These are phyloP conservation scores for Channallabes apus DNA, from an alignment of 2,797 vertebrate species.

Conservation along the genomic window DNA sequence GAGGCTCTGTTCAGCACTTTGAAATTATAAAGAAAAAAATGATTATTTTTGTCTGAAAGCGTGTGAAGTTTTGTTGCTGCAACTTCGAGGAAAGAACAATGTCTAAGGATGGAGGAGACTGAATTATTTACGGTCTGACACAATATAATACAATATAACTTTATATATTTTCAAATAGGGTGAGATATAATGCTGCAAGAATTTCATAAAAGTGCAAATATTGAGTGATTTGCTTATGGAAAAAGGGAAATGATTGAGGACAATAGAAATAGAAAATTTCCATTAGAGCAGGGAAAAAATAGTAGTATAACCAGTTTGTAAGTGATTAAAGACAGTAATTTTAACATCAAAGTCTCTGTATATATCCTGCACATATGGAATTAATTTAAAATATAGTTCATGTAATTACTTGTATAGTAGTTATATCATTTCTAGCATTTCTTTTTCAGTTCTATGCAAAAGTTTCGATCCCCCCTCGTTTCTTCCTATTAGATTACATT, in stretches of 20 bases:
- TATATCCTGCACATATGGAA: neutral
- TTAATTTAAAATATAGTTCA: neutral
- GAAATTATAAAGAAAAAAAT: conserved; percentile 78
- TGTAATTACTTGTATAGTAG: neutral
- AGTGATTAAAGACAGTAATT: neutral
- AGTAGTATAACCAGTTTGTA: neutral
- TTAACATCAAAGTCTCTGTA: neutral
- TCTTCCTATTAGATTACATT: too few relatives aligned
- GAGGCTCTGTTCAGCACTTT: conserved; percentile 86
- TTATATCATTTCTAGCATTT: neutral
- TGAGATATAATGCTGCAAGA: neutral
- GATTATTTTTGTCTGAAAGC: conserved; percentile 69
- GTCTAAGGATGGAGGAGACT: neutral
- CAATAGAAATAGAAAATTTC: neutral
- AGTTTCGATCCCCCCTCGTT: too few relatives aligned
- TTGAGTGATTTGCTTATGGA: neutral
- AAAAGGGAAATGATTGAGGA: neutral
- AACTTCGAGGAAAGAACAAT: neutral
- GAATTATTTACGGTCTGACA: too few relatives aligned
- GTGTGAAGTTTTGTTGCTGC: conserved; percentile 39
- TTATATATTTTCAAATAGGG: neutral
- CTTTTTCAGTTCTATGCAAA: too few relatives aligned
- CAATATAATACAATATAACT: too few relatives aligned
- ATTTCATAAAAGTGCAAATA: neutral
- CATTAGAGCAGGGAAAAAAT: too few relatives aligned